Evolutionary conservation across 2,888 invertebrate species (phyloP), one percentile per base, ranked within the genome.

Genomic region (Panopea generosa): DNA sequence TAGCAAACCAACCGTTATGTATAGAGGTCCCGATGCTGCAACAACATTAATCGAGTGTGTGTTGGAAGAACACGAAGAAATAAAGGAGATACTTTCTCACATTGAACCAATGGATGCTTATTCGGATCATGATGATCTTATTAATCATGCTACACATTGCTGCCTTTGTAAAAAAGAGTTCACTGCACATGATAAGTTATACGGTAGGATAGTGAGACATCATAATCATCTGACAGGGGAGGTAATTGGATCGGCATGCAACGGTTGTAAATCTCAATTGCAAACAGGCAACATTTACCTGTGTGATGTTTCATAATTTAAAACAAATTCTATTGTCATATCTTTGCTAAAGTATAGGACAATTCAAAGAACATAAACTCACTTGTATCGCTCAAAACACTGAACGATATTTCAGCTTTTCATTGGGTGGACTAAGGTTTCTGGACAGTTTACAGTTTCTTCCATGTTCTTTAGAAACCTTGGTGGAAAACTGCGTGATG

Each of bases 371-470:
- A 7, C 27, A 20, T 33, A 14, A 26, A 53, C 40, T 72, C 20
- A 56, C 11, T 57, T 65, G 65, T 38, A 71, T 70, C 16, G 60
- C 73, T 29, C 69, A 79, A 50, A 75, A 63, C 45, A 61, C 65
- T 26, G 75, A 75, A 40, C 49, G 56, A n/a, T 79, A 76, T 52
- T 56, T 79, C 16, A 60, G 68, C 40, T 79, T 80, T 73, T 73
- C 76, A 40, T 33, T 79, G 9, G 76, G 62, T 20, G 43, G 68
- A 33, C 61, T 80, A 2, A 53, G 79, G 9, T 75, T 79, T 68
- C 55, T 79, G 11, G 79, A 79, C 40, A 73, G 73, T n/a, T 69
- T 68, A 24, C 79, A 80, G 53, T 80, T 80, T 38, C 57, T 77
- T 27, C 53, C 59, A 14, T 55, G 45, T 18, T 60, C 62, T 2